Evolutionary conservation across 2,888 invertebrate genomes (phyloP).

Genomic region (Drosophila hamatofila): DNA sequence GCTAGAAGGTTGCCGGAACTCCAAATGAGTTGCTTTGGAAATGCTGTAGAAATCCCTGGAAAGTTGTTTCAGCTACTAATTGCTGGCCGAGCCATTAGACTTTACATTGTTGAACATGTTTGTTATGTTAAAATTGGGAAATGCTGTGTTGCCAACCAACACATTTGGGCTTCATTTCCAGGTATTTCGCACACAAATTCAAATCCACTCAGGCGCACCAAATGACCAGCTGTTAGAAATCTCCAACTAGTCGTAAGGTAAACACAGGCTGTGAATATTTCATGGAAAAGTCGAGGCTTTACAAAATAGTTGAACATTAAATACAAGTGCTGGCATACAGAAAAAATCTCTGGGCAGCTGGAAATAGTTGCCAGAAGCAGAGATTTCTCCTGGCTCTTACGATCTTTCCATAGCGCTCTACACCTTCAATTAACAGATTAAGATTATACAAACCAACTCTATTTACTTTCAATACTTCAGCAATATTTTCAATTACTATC

Average conservation of each 20-base stretch:
- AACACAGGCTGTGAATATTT: conserved; percentile 4
- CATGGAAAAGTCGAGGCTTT: not conserved
- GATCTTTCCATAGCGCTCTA: not conserved
- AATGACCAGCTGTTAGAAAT: conserved; percentile 12
- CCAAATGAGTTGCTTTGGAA: not conserved
- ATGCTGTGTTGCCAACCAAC: conserved; percentile 14
- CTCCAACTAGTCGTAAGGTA: not conserved
- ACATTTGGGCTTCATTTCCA: conserved; percentile 21
- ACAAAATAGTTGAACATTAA: not conserved
- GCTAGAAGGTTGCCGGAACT: not conserved
- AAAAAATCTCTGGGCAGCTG: not conserved
- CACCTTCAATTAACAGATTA: not conserved
- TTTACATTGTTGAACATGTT: conserved; percentile 14
- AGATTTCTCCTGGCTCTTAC: not conserved
- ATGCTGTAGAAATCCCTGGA: not conserved
- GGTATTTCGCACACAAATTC: conserved; percentile 7
- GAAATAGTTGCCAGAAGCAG: not conserved
- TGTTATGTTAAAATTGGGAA: conserved; percentile 31
- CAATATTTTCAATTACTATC: conserved; percentile 14
- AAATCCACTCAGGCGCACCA: conserved; percentile 16
- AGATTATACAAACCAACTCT: not conserved
- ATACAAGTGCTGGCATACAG: not conserved
- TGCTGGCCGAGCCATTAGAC: conserved; percentile 2
- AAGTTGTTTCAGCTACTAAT: conserved; percentile 20
- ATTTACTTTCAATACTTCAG: not conserved